phyloP scores from a whole-genome alignment of 64 coral and sea anemone species.

The Catalaphyllia jardinei region DNA sequence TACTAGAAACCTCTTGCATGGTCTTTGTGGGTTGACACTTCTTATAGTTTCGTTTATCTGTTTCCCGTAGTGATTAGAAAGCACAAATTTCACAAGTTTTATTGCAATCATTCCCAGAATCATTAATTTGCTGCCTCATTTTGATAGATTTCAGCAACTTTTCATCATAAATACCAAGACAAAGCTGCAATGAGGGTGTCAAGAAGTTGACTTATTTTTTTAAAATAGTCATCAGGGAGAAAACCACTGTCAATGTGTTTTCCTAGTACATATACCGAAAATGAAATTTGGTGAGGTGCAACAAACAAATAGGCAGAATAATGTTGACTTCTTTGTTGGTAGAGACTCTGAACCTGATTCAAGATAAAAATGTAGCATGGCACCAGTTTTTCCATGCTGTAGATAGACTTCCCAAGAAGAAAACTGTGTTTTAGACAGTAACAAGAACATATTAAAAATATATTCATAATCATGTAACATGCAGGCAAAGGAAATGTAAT shows the following conservation, averaged over 20 bases:
- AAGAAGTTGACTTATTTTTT: no score
- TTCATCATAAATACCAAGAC: no score
- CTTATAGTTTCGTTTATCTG: neutral
- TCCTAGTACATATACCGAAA: no score
- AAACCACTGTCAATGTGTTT: no score
- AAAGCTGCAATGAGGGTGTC: no score
- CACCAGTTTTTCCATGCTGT: no score
- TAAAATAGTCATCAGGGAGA: no score
- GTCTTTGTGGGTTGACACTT: conserved; percentile 13
- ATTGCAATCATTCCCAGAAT: neutral
- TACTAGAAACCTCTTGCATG: neutral
- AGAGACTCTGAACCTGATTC: no score
- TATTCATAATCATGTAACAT: neutral
- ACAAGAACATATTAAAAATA: conserved; percentile 1
- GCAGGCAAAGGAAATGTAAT: conserved; percentile 22
- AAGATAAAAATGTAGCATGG: no score
- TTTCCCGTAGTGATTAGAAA: neutral
- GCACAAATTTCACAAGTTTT: neutral
- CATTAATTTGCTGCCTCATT: neutral
- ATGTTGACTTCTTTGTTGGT: no score
- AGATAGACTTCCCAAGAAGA: neutral
- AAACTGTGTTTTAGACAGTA: conserved; percentile 3
- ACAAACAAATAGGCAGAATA: no score
- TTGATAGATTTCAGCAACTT: neutral
- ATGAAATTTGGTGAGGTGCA: no score